Evolutionary conservation across 2,797 vertebrate genomes (phyloP), one percentile per base, ranked within the genome.

Genomic region (Remorina albescens): DNA sequence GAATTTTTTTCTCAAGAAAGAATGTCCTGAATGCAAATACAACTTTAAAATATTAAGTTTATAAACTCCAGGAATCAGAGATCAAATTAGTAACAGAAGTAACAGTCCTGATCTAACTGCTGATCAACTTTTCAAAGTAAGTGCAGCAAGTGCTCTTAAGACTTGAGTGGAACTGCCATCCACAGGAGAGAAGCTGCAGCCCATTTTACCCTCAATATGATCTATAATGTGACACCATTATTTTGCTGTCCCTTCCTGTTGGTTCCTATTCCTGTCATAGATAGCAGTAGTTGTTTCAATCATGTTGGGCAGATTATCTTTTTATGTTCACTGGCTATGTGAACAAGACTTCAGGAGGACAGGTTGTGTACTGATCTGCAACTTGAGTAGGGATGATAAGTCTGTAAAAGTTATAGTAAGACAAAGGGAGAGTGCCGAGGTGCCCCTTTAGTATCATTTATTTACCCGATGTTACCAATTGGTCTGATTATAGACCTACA

Each of bases 61-160:
- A 62, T 30, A 71, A 23, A 49, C 71, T 44, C 57, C 56, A 47
- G 25, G 37, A 61, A 70, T 61, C 53, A 50, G 30, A 4, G 37
- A 60, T 74, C 56, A 74, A 51, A 67, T 30, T 4, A 55, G 62
- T 36, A 23, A 46, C 57, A 81, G 28, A 67, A 34, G 70, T 16
- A 65, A 58, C 12, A 6, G 30, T 30, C 30, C 30, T 1, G 46
- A 53, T 30, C 30, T 30, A 3, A 30, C 30, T 30, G 34, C 60
- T n/a, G 30, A 56, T 26, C 26, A 34, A 61, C 53, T 67, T 78
- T 74, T 78, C 41, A 49, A 54, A 71, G 30, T 74, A 67, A 78
- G 57, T 71, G 41, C 19, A 3, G 1, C 53, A 74, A 68, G 59
- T 19, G 9, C 25, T 32, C 30, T 10, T 63, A 58, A 50, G 60